Base-by-base conservation (phyloP, 2,888 invertebrate species). In the Scelioninae gen. 2 region DNA sequence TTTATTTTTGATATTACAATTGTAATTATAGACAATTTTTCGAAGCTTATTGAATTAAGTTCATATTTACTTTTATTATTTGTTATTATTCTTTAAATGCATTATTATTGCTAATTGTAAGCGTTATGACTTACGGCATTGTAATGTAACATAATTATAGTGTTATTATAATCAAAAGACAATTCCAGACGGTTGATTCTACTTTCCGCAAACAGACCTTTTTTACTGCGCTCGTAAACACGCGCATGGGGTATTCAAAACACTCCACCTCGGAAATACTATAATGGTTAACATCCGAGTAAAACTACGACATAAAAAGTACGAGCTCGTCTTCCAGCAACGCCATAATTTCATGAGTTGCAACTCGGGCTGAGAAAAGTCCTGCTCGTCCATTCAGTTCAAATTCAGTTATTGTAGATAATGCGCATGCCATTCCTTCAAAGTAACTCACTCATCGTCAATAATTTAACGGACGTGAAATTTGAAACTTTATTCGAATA, bases 331-430 rank as follows among this genome's bases (percentile, higher is more conserved):
- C 46, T 65, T 43, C 22, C 45, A 52, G 48, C 52, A 13, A 22
- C 39, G 16, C 58, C 52, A 16, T 60, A 60, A 60, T 68, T 68
- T 68, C 39, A 43, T 28, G 52, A 60, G 43, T 68, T 68, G 52
- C 19, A 28, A 28, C 35, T 18, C 48, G 19, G 10, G 22, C 16
- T 19, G 52, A 55, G 35, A 60, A 58, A 52, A 52, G 41, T 25
- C 37, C n/a, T 48, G 22, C 3, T 22, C 22, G 18, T 48, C 37
- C 39, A 65, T 57, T 57, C 46, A 65, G 19, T 16, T 19, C 5
- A 46, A 19, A 57, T 67, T 67, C 57, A 67, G 37, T 57, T 58
- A 50, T 39, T 13, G 19, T 18, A 43, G 22, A 52, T 33, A 63
- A 43, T 43, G 35, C 39, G n/a, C 28, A 4, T 10, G 10, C 37